phyloP scores from a whole-genome alignment of 2,113 vertebrate genomes.

The Anseranas semipalmata region DNA sequence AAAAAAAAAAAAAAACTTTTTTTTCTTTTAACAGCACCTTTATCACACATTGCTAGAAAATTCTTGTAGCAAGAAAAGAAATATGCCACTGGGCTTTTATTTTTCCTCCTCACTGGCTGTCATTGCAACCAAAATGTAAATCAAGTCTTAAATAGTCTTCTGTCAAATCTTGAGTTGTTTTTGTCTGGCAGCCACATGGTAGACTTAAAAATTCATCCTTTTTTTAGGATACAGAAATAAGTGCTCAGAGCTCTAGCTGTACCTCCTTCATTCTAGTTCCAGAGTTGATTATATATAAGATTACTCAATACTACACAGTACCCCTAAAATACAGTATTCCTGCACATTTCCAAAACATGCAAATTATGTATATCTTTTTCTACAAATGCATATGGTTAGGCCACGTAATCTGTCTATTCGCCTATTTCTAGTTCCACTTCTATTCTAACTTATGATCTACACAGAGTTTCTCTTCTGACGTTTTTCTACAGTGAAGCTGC shows the following conservation, averaged over 20 bases:
- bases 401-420: background rate
- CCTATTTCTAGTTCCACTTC: background rate
- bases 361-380: background rate
- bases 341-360: background rate
- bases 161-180: background rate
- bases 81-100: background rate
- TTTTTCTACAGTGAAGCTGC: background rate
- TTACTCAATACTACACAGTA: background rate
- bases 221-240: background rate
- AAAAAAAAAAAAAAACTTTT: background rate
- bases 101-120: background rate
- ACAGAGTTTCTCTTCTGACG: background rate
- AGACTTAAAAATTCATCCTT: background rate
- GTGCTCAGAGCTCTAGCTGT: background rate
- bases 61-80: background rate
- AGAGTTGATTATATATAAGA: background rate
- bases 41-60: background rate
- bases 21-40: background rate
- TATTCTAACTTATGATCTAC: background rate
- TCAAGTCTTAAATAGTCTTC: background rate
- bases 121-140: background rate
- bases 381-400: background rate
- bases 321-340: background rate
- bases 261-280: background rate
- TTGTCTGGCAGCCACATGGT: background rate